Evolutionary conservation across 2,797 vertebrate species (phyloP).

Genomic region (Enteromius mattozi): DNA sequence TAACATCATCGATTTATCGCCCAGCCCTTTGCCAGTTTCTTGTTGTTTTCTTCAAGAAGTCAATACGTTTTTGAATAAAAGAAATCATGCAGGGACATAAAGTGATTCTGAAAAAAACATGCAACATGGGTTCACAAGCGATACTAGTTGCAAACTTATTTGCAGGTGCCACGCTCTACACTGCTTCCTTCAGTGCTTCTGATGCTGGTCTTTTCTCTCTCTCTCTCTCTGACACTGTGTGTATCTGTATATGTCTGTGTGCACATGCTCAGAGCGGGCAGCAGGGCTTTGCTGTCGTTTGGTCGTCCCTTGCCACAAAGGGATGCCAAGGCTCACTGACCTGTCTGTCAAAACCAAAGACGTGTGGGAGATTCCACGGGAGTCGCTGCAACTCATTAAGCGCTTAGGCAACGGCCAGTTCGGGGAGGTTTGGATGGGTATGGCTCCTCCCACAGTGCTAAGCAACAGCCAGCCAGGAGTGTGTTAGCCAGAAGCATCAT

Average conservation of each 20-base stretch:
- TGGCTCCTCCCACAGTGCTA: constrained; percentile 76
- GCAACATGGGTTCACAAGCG: constrained; percentile 2
- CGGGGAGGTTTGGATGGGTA: constrained; percentile 99
- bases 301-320: constrained; percentile 96
- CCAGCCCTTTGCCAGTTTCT: neutral
- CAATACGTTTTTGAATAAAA: neutral
- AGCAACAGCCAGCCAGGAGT: constrained; percentile 61
- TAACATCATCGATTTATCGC: no score
- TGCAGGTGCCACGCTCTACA: neutral
- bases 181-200: constrained; percentile 22
- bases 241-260: constrained; percentile 52
- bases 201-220: constrained; percentile 18
- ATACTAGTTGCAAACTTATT: neutral
- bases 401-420: constrained; percentile 98
- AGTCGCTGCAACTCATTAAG: constrained; percentile 97
- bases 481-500: neutral
- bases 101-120: neutral
- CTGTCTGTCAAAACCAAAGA: constrained; percentile 99
- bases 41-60: neutral
- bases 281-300: constrained; percentile 98
- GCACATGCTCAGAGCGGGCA: constrained; percentile 86
- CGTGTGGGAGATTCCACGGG: constrained; percentile 97
- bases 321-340: constrained; percentile 97
- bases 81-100: no score
- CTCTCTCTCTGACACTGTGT: constrained; percentile 25